Conservation (phyloP, 2,888 invertebrate genomes). For the Conchocele bisecta region DNA sequence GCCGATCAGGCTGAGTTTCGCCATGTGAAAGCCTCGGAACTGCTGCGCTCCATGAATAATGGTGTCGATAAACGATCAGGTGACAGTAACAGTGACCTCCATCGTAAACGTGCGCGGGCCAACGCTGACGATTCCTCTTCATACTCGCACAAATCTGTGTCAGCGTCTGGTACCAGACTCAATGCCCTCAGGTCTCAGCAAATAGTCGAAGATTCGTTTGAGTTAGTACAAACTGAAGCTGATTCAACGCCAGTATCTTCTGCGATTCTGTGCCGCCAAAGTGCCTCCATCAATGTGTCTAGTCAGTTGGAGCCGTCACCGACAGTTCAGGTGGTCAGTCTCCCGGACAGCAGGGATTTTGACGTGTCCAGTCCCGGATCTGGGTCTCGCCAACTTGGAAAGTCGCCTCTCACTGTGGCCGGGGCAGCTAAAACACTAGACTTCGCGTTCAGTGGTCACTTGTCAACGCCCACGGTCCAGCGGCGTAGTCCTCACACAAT, state of each 20-base stretch:
- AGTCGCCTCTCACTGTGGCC: too few species aligned
- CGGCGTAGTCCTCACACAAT: too few species aligned
- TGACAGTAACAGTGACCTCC: conserved; percentile 10
- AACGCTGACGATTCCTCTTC: not conserved
- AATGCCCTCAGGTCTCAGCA: conserved; percentile 14
- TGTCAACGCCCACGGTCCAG: too few species aligned
- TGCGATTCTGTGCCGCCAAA: conserved; percentile 34
- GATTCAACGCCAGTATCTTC: conserved; percentile 19
- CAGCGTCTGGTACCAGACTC: too few species aligned
- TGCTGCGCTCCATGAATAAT: conserved; percentile 49
- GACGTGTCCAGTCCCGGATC: not conserved
- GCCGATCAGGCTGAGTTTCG: conserved; percentile 48
- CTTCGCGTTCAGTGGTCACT: too few species aligned
- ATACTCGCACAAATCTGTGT: too few species aligned
- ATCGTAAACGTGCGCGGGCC: conserved; percentile 1
- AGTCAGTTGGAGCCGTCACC: conserved; percentile 37
- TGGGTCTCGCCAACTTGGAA: not conserved
- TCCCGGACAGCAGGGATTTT: conserved; percentile 31
- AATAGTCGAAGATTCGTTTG: conserved; percentile 51
- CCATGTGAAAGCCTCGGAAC: conserved; percentile 47
- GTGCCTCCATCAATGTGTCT: conserved; percentile 40
- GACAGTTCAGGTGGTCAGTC: conserved; percentile 42
- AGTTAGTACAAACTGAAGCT: conserved; percentile 45
- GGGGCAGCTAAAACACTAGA: too few species aligned
- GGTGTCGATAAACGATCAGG: conserved; percentile 35